phyloP scores from a whole-genome alignment of 2,888 invertebrate genomes.

The Sphaerophoria rueppellii region DNA sequence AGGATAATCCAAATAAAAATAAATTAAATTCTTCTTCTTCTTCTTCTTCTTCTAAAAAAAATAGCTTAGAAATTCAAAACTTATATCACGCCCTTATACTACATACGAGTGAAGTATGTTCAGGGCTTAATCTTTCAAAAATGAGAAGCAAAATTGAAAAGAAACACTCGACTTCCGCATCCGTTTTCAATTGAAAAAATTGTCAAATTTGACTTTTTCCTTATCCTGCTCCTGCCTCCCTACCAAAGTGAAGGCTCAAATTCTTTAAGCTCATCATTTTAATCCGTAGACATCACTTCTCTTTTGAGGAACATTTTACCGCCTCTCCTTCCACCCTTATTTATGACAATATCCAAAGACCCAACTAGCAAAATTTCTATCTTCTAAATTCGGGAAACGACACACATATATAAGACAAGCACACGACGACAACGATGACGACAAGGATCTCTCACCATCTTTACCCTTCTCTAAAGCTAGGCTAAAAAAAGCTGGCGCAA shows the following conservation, averaged over 20 bases:
- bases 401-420: neutral
- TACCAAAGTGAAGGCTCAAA: conserved; percentile 14
- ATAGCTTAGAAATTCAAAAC: conserved; percentile 28
- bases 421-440: conserved; percentile 1
- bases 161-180: conserved; percentile 3
- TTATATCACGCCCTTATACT: conserved; percentile 22
- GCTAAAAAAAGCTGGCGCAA: conserved; percentile 27
- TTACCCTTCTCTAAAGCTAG: neutral
- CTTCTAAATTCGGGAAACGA: conserved; percentile 38
- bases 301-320: conserved; percentile 1
- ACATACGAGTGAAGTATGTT: conserved; percentile 1
- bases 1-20: conserved; percentile 50
- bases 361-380: conserved; percentile 28
- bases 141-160: neutral
- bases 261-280: conserved; percentile 56
- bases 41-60: neutral
- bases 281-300: conserved; percentile 45
- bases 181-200: conserved; percentile 2
- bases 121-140: neutral
- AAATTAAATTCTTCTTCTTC: conserved; percentile 46
- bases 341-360: conserved; percentile 14
- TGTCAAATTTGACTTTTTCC: conserved; percentile 47
- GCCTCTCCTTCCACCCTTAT: neutral
- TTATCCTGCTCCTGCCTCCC: neutral
- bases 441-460: neutral